Evolutionary conservation across 2,113 vertebrate genomes (phyloP).

Genomic region (Alligator sinensis): DNA sequence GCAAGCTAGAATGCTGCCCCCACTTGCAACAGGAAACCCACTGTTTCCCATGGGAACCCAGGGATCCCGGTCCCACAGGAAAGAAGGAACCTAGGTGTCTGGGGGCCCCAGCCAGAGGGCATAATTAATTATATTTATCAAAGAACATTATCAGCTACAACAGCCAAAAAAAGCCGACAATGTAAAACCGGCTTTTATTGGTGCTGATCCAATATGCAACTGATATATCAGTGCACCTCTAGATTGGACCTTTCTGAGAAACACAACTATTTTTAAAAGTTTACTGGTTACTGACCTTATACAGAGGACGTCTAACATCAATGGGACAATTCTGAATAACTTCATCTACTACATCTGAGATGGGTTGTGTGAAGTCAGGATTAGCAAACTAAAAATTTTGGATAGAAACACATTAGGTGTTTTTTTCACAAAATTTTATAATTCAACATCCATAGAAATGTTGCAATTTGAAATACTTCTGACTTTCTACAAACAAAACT

Average conservation of each 20-base stretch:
- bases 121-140: no score
- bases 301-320: constrained; percentile 95
- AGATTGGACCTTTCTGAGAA: background rate
- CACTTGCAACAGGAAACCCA: no score
- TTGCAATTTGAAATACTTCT: background rate
- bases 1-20: no score
- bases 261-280: background rate
- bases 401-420: background rate
- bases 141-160: no score
- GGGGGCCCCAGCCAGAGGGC: no score
- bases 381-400: constrained; percentile 90
- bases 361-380: constrained; percentile 98
- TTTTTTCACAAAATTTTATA: background rate
- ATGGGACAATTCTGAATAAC: constrained; percentile 99
- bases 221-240: no score
- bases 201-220: no score
- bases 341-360: constrained; percentile 98
- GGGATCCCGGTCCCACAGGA: no score
- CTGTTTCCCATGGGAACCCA: no score
- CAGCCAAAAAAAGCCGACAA: no score
- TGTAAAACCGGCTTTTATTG: no score
- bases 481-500: background rate
- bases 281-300: constrained; percentile 86
- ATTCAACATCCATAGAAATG: background rate
- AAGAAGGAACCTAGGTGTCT: no score